A percentile compares a stretch with the other conserved stretches of the same genome.
Evolutionary conservation across 30 jellyfish, hydroid and myxozoan species (phyloP).

Genomic region (Turritopsis dohrnii): DNA sequence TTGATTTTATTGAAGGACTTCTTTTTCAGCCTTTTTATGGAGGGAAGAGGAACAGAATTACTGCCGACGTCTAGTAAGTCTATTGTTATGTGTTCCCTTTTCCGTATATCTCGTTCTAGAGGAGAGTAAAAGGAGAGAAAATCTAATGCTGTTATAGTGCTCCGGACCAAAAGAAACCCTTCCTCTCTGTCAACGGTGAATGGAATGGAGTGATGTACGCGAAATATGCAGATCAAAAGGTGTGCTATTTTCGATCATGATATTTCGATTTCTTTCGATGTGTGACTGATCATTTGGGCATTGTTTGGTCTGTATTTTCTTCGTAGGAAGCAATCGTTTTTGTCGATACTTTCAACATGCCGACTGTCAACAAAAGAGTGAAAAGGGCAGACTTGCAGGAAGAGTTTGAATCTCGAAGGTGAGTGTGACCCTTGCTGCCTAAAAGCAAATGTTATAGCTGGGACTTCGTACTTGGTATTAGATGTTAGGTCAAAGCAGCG

Average conservation of each 20-base stretch:
- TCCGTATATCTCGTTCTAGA: background rate
- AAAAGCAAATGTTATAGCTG: background rate
- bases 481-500: too few relatives aligned
- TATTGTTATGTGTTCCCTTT: background rate
- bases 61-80: constrained; percentile 92
- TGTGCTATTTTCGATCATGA: background rate
- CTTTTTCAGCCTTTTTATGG: constrained; percentile 90
- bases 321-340: constrained; percentile 66
- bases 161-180: constrained; percentile 85
- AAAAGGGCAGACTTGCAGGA: constrained; percentile 53
- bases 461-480: too few relatives aligned
- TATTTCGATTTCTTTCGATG: background rate
- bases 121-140: background rate
- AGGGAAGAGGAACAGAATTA: constrained; percentile 82
- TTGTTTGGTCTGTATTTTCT: background rate
- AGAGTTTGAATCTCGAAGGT: constrained; percentile 83
- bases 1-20: background rate
- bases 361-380: constrained; percentile 67
- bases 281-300: background rate
- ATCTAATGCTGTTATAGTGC: constrained; percentile 46
- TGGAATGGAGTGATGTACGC: constrained; percentile 98
- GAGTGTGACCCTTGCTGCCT: background rate
- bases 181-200: constrained; percentile 85
- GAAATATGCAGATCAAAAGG: constrained; percentile 48
- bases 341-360: constrained; percentile 84